A percentile compares a stretch with the other conserved stretches of the same genome.
phyloP scores from a whole-genome alignment of 2,888 invertebrate genomes.

The Thereva nobilitata region DNA sequence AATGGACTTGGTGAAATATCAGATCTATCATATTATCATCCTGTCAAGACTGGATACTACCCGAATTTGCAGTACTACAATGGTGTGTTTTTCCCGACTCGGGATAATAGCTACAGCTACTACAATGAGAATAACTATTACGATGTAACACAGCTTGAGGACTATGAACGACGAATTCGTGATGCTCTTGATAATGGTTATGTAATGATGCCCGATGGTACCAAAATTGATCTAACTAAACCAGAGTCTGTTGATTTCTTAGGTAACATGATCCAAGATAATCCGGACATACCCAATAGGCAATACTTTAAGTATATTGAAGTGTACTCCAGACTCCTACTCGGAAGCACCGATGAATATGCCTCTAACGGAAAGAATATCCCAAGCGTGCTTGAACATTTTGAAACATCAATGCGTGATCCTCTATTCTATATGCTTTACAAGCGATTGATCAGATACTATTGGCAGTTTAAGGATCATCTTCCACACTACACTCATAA shows the following conservation, averaged over 20 bases:
- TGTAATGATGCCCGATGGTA: constrained; percentile 60
- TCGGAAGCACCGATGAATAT: constrained; percentile 58
- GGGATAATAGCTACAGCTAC: constrained; percentile 58
- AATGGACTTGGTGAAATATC: constrained; percentile 67
- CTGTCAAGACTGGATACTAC: constrained; percentile 62
- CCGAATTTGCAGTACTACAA: constrained; percentile 66
- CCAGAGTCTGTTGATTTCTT: constrained; percentile 68
- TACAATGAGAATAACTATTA: constrained; percentile 50
- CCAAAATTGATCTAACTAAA: constrained; percentile 63
- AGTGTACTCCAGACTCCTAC: constrained; percentile 62
- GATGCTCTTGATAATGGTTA: constrained; percentile 61
- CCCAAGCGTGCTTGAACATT: constrained; percentile 60
- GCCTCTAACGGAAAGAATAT: too few relatives aligned
- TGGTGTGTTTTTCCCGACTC: constrained; percentile 65
- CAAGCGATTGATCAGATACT: constrained; percentile 64
- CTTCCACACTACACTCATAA: constrained; percentile 66
- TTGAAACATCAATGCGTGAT: constrained; percentile 70
- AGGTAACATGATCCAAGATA: constrained; percentile 68
- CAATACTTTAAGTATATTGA: constrained; percentile 65
- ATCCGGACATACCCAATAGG: constrained; percentile 65
- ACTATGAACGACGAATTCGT: constrained; percentile 59
- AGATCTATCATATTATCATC: constrained; percentile 61
- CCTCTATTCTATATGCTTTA: constrained; percentile 74
- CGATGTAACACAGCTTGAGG: constrained; percentile 47
- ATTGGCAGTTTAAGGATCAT: constrained; percentile 65